Conservation (phyloP, 2,797 vertebrate species). For the Stomatorhinus walkeri region DNA sequence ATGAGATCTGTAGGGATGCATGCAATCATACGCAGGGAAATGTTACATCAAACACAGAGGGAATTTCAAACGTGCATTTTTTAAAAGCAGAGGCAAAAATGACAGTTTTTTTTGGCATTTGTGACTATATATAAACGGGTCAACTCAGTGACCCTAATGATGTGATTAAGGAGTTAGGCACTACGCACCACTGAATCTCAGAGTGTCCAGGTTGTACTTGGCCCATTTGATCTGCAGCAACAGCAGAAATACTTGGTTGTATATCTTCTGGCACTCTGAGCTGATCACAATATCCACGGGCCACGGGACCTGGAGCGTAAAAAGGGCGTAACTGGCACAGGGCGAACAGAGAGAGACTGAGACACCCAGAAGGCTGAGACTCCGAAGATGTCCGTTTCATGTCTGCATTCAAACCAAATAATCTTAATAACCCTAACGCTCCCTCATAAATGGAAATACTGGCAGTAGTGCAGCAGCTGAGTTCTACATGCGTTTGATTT, state of each 20-base stretch:
- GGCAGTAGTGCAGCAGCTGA: neutral
- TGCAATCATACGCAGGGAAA: neutral
- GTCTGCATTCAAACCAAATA: neutral
- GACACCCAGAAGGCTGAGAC: neutral
- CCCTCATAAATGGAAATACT: neutral
- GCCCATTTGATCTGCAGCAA: conserved; percentile 98
- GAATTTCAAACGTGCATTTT: neutral
- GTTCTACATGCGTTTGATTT: neutral
- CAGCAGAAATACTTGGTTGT: conserved; percentile 95
- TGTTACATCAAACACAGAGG: neutral
- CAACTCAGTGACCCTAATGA: neutral
- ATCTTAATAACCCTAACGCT: neutral
- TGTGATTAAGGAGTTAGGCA: neutral
- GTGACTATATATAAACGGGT: neutral
- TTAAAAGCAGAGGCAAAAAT: neutral
- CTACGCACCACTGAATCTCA: conserved; percentile 83
- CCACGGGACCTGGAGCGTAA: conserved; percentile 81
- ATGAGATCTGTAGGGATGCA: conserved; percentile 62
- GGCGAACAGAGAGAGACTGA: neutral
- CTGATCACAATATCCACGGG: conserved; percentile 98
- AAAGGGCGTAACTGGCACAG: neutral
- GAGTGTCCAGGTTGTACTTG: conserved; percentile 91
- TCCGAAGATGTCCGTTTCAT: neutral
- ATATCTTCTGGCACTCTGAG: conserved; percentile 96
- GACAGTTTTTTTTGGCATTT: neutral